Evolutionary conservation across 2,113 vertebrate genomes (phyloP), one percentile per base, ranked within the genome.

Genomic region (Falco punctatus): DNA sequence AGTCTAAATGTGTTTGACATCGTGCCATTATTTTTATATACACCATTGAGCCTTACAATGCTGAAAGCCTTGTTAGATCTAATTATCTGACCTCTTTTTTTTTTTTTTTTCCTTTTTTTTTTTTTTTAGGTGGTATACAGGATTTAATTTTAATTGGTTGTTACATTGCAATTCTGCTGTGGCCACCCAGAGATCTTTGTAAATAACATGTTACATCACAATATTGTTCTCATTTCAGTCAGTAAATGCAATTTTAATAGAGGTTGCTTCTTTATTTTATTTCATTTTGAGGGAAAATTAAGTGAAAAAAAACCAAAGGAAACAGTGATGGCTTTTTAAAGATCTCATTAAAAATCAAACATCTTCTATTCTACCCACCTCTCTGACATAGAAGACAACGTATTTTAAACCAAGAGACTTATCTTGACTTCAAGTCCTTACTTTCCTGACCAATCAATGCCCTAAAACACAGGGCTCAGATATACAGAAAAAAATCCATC

Each of bases 91-190:
- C 64, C 32, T 69, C 5, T 75, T 71, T 81, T 10, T 11, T 18
- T 13, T 15, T 10, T 40, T 23, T 22, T 21, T 12, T 71, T n/a
- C n/a, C n/a, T n/a, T 28, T 38, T 21, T 27, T 15, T n/a, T 64
- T 61, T 27, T 72, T 70, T 66, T 52, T 1, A 54, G 18, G 35
- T 49, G 18, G 15, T 91, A 57, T 66, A 85, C 16, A 91, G 46
- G 21, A 77, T 74, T 92, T 94, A 18, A 42, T 92, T 94, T 95
- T 97, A 97, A 97, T 94, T 94, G 72, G 38, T 67, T 91, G 21
- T 84, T 96, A 81, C 81, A 44, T 44, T 66, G 18, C 30, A 67
- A 5, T 81, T 96, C 74, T 88, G 20, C 65, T 65, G 26, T 58
- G 85, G 49, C 62, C 55, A 86, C 44, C 17, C 44, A 70, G 48